Conservation (phyloP, 2,113 vertebrate species). For the Eidolon helvum region DNA sequence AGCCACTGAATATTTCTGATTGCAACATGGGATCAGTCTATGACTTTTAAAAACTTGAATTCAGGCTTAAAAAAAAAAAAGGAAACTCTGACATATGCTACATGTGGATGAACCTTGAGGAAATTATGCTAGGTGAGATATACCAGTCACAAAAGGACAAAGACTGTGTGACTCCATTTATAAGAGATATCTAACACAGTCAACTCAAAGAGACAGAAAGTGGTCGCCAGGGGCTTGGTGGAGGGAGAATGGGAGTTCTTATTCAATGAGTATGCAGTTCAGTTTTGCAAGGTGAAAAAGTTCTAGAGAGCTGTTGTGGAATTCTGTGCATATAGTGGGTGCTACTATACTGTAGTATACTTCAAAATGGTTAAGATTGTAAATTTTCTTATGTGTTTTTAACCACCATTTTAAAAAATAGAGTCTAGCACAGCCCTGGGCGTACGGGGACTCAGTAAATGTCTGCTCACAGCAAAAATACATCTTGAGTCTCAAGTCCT, state of each 20-base stretch:
- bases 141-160: neutral
- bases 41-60: neutral
- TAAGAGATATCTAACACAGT: neutral
- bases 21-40: neutral
- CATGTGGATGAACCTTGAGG: neutral
- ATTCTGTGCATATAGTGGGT: fast-evolving
- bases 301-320: too few species aligned
- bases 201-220: neutral
- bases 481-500: neutral
- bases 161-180: neutral
- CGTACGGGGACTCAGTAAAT: neutral
- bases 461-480: neutral
- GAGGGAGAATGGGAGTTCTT: fast-evolving
- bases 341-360: fast-evolving
- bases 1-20: neutral
- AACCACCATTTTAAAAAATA: neutral
- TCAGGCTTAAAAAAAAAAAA: neutral
- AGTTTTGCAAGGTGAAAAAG: neutral
- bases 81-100: neutral
- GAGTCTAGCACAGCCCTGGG: neutral
- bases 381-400: neutral
- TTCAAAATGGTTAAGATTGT: neutral
- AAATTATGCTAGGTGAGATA: neutral
- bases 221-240: neutral
- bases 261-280: neutral